Conservation (phyloP, 2,797 vertebrate genomes). For the Molossus molossus region DNA sequence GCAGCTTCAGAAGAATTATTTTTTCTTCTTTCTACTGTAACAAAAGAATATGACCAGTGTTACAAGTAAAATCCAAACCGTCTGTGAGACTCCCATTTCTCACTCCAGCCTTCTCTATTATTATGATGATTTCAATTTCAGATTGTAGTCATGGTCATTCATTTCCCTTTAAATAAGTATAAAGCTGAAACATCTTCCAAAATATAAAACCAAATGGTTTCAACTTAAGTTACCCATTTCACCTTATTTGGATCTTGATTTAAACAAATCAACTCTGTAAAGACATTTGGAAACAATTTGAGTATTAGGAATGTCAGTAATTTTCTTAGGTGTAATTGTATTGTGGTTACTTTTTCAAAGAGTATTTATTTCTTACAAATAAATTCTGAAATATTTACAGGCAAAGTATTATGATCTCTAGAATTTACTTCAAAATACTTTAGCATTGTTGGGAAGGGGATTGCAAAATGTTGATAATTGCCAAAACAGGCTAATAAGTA, state of each 20-base stretch:
- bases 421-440: constrained; percentile 53
- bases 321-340: constrained; percentile 42
- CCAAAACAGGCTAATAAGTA: not conserved
- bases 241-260: constrained; percentile 10
- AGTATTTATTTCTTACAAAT: constrained; percentile 43
- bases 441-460: not conserved
- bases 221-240: not conserved
- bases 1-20: constrained; percentile 63
- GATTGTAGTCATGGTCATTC: not conserved
- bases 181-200: constrained; percentile 20
- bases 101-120: not conserved
- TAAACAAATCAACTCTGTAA: constrained; percentile 45
- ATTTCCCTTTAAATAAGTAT: not conserved
- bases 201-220: constrained; percentile 39
- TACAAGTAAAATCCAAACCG: constrained; percentile 75
- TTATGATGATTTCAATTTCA: constrained; percentile 40
- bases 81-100: not conserved
- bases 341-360: not conserved
- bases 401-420: constrained; percentile 27
- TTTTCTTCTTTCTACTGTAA: constrained; percentile 70
- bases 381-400: constrained; percentile 57
- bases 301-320: constrained; percentile 47
- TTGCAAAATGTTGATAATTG: constrained; percentile 32
- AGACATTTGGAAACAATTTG: constrained; percentile 38
- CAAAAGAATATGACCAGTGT: constrained; percentile 19